These are phyloP conservation scores for Athalia circularis DNA, from an alignment of 2,888 invertebrate genomes.

Conservation along the genomic window DNA sequence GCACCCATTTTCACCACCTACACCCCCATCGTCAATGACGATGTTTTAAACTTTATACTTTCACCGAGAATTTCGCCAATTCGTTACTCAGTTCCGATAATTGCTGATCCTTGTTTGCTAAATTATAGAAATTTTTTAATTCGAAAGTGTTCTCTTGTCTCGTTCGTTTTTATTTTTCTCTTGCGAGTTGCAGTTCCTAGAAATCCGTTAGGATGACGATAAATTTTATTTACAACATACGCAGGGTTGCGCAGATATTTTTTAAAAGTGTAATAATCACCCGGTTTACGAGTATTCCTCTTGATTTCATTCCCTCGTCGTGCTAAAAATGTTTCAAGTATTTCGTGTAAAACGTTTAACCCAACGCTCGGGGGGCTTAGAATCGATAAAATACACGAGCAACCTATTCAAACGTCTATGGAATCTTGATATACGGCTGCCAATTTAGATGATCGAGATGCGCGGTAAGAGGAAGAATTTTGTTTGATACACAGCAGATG, in stretches of 20 bases:
- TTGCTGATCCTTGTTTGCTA: neutral
- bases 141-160: neutral
- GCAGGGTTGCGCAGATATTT: too few species aligned
- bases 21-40: neutral
- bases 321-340: too few species aligned
- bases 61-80: neutral
- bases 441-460: neutral
- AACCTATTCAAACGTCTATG: constrained; percentile 10
- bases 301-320: too few species aligned
- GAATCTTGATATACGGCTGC: neutral
- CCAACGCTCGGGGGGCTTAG: neutral
- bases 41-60: constrained; percentile 11
- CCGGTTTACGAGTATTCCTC: too few species aligned
- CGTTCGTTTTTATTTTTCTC: neutral
- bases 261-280: too few species aligned
- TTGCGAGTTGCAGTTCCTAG: neutral
- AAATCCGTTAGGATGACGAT: too few species aligned
- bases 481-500: neutral
- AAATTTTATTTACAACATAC: too few species aligned
- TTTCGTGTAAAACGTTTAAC: neutral
- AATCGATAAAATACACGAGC: constrained; percentile 10
- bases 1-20: neutral
- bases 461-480: neutral
- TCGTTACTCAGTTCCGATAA: constrained; percentile 21
- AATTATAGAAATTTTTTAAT: constrained; percentile 1